A percentile compares a stretch with the other conserved stretches of the same genome.
Conservation (phyloP, 2,888 invertebrate species). For the Thereva unica region DNA sequence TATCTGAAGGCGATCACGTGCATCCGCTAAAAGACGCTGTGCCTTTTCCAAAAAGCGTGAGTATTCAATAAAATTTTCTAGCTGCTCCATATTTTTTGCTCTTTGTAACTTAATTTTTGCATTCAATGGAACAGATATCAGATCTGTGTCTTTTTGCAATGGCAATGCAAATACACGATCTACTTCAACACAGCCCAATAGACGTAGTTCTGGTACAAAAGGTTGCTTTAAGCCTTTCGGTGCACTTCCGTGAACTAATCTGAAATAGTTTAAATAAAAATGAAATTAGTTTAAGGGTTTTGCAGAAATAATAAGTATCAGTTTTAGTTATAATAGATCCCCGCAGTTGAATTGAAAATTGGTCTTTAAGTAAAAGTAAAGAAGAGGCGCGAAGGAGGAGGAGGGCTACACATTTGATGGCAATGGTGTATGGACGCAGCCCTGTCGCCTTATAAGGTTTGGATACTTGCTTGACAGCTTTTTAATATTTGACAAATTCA, state of each 20-base stretch:
- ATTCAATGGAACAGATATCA: slow-evolving; percentile 82
- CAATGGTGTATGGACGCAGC: too few species aligned
- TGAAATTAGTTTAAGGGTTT: neutral
- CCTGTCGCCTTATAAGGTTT: too few species aligned
- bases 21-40: slow-evolving; percentile 72
- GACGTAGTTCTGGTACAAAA: slow-evolving; percentile 81
- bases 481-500: too few species aligned
- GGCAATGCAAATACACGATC: slow-evolving; percentile 81
- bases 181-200: slow-evolving; percentile 83
- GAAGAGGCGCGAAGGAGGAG: too few species aligned
- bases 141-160: slow-evolving; percentile 76
- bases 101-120: slow-evolving; percentile 83
- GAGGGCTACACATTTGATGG: too few species aligned
- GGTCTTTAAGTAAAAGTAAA: too few species aligned
- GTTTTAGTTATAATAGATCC: too few species aligned
- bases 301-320: too few species aligned
- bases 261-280: slow-evolving; percentile 41
- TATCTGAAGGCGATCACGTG: slow-evolving; percentile 76
- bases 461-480: too few species aligned
- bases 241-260: slow-evolving; percentile 84
- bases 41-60: slow-evolving; percentile 78
- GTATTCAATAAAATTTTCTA: slow-evolving; percentile 75
- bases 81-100: slow-evolving; percentile 80
- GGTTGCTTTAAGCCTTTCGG: slow-evolving; percentile 83
- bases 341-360: too few species aligned